Conservation (phyloP, 2,113 vertebrate species). For the human region DNA sequence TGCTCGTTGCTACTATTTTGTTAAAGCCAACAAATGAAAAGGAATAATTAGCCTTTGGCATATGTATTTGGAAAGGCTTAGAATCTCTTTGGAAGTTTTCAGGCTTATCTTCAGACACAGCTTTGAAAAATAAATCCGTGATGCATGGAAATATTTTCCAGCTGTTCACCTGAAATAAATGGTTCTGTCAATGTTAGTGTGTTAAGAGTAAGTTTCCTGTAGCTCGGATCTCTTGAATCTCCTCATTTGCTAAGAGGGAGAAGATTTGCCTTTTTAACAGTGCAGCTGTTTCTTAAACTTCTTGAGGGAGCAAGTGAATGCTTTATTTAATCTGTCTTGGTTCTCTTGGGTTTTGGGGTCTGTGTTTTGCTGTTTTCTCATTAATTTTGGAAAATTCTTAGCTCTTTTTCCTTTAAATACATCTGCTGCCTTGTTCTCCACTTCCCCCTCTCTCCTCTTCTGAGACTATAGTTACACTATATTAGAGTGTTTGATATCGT, state of each 20-base stretch:
- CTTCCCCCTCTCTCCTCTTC: neutral
- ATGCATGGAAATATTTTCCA: conserved; percentile 73
- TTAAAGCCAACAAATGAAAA: conserved; percentile 80
- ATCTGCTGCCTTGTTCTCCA: neutral
- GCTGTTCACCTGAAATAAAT: conserved; percentile 58
- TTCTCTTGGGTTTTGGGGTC: neutral
- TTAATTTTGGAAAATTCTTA: neutral
- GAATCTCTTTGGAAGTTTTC: conserved; percentile 80
- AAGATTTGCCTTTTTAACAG: neutral
- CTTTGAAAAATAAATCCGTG: conserved; percentile 68
- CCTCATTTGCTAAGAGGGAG: conserved; percentile 9
- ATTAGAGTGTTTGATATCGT: fast-evolving
- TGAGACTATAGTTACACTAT: neutral
- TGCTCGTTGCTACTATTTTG: conserved; percentile 74
- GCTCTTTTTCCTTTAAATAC: neutral
- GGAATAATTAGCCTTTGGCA: conserved; percentile 71
- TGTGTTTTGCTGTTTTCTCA: neutral
- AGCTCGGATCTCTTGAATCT: conserved; percentile 34
- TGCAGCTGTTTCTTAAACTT: neutral
- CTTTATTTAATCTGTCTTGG: neutral
- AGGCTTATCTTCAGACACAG: conserved; percentile 78
- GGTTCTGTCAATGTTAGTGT: conserved; percentile 68
- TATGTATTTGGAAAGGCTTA: conserved; percentile 75
- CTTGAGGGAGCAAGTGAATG: neutral
- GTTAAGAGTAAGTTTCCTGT: conserved; percentile 53